Conservation (phyloP, 2,113 vertebrate species). For the Elachura formosa region DNA sequence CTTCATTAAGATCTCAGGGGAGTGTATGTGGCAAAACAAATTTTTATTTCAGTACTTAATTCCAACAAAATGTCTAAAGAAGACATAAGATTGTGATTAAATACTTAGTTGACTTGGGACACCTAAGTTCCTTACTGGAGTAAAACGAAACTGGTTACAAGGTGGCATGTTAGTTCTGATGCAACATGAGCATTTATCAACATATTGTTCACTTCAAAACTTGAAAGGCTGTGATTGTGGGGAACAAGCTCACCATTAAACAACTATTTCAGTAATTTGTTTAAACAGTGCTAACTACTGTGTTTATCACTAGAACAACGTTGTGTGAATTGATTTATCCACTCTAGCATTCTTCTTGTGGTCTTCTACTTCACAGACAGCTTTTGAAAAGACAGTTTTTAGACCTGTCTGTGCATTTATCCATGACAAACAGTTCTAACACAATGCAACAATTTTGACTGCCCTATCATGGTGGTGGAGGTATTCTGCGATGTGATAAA, state of each 20-base stretch:
- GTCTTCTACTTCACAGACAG: constrained; percentile 10
- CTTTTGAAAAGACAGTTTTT: constrained; percentile 15
- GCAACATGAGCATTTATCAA: neutral
- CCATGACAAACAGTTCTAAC: neutral
- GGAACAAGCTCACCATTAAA: neutral
- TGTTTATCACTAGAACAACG: neutral
- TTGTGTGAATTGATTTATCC: neutral
- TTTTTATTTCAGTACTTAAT: neutral
- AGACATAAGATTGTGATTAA: neutral
- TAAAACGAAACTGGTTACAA: neutral
- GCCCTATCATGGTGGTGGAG: neutral
- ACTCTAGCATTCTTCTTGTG: neutral
- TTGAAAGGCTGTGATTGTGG: neutral
- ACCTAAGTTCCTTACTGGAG: neutral
- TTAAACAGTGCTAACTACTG: neutral
- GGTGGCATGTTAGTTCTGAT: neutral
- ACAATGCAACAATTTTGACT: neutral
- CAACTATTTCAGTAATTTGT: neutral
- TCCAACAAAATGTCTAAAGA: neutral
- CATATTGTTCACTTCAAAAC: neutral
- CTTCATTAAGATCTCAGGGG: neutral
- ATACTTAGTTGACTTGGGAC: neutral
- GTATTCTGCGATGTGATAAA: neutral
- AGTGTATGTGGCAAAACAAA: rapidly evolving
- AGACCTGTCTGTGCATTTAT: neutral